Conservation (phyloP, 2,797 vertebrate species). For the Podargus strigoides region DNA sequence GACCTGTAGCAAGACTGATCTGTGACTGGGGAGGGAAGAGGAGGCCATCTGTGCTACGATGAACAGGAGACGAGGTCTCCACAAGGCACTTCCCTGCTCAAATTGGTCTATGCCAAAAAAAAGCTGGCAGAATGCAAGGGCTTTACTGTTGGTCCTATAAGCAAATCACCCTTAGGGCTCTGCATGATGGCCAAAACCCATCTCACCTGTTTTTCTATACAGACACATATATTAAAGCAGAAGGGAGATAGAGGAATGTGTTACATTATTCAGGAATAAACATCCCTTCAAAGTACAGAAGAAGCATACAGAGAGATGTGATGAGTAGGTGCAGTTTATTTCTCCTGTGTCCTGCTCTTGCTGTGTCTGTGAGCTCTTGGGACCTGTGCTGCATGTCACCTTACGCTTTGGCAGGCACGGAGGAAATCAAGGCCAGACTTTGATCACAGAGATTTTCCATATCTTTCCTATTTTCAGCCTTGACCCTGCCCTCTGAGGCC, state of each 20-base stretch:
- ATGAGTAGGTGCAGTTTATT: background rate
- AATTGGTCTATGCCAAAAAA: background rate
- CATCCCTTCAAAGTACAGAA: background rate
- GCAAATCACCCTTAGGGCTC: background rate
- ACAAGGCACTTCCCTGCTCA: background rate
- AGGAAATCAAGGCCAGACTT: background rate
- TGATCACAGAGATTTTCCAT: background rate
- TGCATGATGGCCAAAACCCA: background rate
- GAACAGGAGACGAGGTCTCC: background rate
- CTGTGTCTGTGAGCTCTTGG: background rate
- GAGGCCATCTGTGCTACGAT: background rate
- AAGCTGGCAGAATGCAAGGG: background rate
- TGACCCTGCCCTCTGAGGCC: background rate
- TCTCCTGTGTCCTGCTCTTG: background rate
- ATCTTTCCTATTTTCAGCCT: background rate
- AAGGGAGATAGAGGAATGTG: background rate
- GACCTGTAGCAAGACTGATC: background rate
- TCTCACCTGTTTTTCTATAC: background rate
- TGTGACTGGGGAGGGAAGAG: background rate
- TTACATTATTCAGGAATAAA: background rate
- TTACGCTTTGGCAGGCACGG: background rate
- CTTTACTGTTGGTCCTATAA: background rate
- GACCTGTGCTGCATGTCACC: rapidly evolving
- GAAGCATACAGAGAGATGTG: background rate
- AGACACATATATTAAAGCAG: background rate